phyloP scores from a whole-genome alignment of 2,888 invertebrate genomes.

The Lutraria lutraria region DNA sequence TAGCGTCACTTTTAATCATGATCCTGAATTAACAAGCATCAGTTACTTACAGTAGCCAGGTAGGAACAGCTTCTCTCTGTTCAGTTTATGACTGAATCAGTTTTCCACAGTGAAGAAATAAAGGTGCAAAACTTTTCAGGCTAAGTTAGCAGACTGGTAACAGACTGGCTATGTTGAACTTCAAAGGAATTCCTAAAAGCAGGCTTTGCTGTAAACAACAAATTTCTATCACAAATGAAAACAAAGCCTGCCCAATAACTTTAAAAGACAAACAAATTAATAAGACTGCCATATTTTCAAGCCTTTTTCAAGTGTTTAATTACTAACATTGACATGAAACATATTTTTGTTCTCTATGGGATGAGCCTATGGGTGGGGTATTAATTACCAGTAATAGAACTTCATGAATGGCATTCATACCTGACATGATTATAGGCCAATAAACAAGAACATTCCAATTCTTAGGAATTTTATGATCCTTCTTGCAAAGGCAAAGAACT shows the following conservation, averaged over 20 bases:
- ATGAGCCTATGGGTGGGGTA: background rate
- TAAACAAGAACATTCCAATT: constrained; percentile 1
- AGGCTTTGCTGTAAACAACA: too few species aligned
- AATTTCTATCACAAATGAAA: too few species aligned
- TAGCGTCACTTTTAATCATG: constrained; percentile 54
- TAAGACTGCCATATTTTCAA: too few species aligned
- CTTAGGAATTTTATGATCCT: background rate
- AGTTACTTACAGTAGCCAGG: background rate
- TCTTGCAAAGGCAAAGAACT: background rate
- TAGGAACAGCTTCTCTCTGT: constrained; percentile 3
- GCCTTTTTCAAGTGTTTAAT: too few species aligned
- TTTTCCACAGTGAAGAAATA: background rate
- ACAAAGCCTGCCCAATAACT: too few species aligned
- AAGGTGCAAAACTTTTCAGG: too few species aligned
- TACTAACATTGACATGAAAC: too few species aligned
- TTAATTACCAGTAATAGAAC: background rate
- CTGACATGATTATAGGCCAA: background rate
- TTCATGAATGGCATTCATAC: background rate
- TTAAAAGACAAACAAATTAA: too few species aligned
- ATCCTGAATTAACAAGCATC: constrained; percentile 28
- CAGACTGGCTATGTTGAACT: too few species aligned
- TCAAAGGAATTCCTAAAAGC: too few species aligned
- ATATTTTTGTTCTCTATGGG: background rate
- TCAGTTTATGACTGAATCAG: background rate
- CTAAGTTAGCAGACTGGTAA: too few species aligned